Evolutionary conservation across 2,113 vertebrate genomes (phyloP).

Genomic region (Synodontis membranacea): DNA sequence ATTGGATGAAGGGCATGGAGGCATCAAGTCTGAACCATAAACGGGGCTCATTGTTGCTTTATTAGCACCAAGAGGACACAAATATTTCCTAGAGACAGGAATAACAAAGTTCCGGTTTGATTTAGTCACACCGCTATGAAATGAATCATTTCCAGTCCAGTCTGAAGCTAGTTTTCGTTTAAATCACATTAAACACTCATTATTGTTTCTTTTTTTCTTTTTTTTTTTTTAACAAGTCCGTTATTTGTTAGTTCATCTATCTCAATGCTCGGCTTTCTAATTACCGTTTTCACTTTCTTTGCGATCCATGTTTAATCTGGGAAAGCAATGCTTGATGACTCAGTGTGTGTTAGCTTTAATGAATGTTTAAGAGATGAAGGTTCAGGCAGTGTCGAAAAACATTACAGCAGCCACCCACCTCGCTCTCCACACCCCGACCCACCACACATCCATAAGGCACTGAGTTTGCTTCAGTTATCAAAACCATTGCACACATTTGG

Average conservation of each 20-base stretch:
- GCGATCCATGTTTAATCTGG: neutral
- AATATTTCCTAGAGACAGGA: neutral
- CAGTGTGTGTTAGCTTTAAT: neutral
- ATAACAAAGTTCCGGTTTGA: neutral
- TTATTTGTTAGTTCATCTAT: neutral
- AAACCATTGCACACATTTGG: neutral
- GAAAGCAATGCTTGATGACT: neutral
- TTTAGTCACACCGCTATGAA: neutral
- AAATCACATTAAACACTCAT: slow-evolving; percentile 4
- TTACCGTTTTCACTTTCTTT: neutral
- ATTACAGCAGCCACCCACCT: slow-evolving; percentile 7
- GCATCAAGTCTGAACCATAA: slow-evolving; percentile 33
- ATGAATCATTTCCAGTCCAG: neutral
- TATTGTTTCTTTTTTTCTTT: neutral
- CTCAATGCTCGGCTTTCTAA: neutral
- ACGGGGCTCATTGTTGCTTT: slow-evolving; percentile 44
- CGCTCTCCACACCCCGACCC: neutral
- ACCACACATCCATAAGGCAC: neutral
- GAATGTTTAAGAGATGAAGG: neutral
- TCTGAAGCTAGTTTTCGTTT: neutral
- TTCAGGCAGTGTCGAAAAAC: neutral
- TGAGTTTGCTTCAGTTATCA: neutral
- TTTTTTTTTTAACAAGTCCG: neutral
- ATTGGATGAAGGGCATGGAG: slow-evolving; percentile 17
- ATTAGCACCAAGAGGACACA: slow-evolving; percentile 19